phyloP scores from a whole-genome alignment of 2,888 invertebrate genomes.

The Oasisia sp. region DNA sequence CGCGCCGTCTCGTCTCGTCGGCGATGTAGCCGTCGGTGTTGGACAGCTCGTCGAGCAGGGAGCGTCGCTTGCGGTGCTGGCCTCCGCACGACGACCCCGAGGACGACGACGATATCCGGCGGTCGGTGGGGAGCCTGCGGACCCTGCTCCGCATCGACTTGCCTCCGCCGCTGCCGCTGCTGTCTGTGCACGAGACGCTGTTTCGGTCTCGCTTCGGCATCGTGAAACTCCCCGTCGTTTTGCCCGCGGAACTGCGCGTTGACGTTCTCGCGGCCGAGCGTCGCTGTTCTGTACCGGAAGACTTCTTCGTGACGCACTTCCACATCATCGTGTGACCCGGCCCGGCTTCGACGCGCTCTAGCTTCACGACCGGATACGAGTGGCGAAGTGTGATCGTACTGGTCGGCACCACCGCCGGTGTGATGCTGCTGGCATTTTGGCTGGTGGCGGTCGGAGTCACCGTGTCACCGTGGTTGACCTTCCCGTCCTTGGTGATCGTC shows the following conservation, averaged over 20 bases:
- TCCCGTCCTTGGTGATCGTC: neutral
- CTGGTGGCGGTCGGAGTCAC: neutral
- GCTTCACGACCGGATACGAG: neutral
- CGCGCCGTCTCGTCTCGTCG: slow-evolving; percentile 33
- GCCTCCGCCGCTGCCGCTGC: neutral
- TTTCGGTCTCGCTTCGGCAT: neutral
- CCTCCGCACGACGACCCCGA: neutral
- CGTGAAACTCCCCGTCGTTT: neutral
- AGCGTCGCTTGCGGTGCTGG: slow-evolving; percentile 32
- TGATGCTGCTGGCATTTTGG: neutral
- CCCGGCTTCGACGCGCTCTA: neutral
- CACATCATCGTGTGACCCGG: neutral
- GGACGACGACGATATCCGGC: neutral
- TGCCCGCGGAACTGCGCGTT: neutral
- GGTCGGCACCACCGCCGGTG: neutral
- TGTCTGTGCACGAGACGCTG: neutral
- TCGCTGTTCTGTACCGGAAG: neutral
- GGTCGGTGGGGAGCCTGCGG: neutral
- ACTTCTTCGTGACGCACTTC: neutral
- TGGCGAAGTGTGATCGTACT: neutral
- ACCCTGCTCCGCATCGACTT: neutral
- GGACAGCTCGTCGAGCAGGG: slow-evolving; percentile 44
- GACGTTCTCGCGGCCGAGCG: neutral
- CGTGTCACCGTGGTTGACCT: neutral
- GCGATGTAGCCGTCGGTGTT: slow-evolving; percentile 47